Conservation (phyloP, 37 sponge, comb jelly and placozoan species). For the Diacarnus erythraeanus region DNA sequence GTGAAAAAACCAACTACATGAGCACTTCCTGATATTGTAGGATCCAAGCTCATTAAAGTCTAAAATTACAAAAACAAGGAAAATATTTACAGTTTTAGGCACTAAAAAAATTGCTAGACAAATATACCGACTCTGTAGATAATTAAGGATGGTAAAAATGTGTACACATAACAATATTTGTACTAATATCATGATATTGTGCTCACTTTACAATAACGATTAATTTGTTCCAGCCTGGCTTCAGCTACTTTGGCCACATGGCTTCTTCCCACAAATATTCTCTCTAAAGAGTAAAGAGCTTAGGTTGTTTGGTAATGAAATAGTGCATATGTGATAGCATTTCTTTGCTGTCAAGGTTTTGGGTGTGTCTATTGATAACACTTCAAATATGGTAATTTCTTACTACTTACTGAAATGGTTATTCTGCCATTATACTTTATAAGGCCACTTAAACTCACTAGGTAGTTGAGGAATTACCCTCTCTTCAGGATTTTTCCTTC, state of each 20-base stretch:
- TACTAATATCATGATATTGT: too few species aligned
- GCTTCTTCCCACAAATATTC: constrained; percentile 78
- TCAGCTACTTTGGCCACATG: constrained; percentile 81
- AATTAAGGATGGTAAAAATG: too few species aligned
- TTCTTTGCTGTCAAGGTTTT: too few species aligned
- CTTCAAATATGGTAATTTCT: too few species aligned
- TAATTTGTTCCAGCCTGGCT: constrained; percentile 75
- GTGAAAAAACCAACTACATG: constrained; percentile 74
- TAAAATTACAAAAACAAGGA: neutral
- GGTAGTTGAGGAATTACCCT: constrained; percentile 45
- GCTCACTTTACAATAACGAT: constrained; percentile 72
- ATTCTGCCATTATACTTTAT: too few species aligned
- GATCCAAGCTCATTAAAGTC: constrained; percentile 61
- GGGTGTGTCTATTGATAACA: too few species aligned
- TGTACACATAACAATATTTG: too few species aligned
- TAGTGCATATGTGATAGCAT: too few species aligned
- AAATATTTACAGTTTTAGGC: neutral
- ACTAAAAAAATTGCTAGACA: neutral
- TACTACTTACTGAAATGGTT: too few species aligned
- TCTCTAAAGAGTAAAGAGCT: constrained; percentile 17
- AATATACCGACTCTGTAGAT: neutral
- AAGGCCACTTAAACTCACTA: constrained; percentile 41
- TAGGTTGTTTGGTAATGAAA: too few species aligned
- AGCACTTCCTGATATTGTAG: constrained; percentile 43
- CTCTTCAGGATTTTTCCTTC: constrained; percentile 10